Percentiles rank a stretch among this genome's conserved stretches.
Evolutionary conservation across 1,140 invertebrate species (phyloP).

Genomic region (Cydia splendana): DNA sequence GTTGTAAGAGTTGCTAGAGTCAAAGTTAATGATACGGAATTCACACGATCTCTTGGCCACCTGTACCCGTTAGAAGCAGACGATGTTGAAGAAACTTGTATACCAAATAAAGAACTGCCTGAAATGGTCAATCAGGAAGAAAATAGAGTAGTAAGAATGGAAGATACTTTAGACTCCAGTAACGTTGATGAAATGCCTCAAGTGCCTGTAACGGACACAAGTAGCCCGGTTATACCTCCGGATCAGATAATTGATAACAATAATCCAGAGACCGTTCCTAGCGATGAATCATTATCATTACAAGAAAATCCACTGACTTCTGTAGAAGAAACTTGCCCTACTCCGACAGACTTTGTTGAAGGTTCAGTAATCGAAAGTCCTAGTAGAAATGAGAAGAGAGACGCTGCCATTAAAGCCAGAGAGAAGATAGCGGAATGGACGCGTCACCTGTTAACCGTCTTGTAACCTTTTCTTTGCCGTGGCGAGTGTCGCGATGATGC

Average conservation of each 20-base stretch:
- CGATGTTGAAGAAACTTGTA: neutral
- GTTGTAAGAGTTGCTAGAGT: slow-evolving; percentile 1
- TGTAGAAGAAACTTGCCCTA: neutral
- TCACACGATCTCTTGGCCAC: slow-evolving; percentile 21
- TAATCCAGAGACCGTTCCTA: neutral
- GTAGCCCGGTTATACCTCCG: neutral
- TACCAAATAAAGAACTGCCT: neutral
- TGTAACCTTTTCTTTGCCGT: neutral
- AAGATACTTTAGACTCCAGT: neutral
- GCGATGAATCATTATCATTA: too few species aligned
- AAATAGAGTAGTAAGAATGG: neutral
- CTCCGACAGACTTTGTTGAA: neutral
- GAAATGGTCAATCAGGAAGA: neutral
- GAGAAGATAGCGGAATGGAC: slow-evolving; percentile 34
- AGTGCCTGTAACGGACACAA: neutral
- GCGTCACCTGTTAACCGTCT: neutral
- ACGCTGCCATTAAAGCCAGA: slow-evolving; percentile 26
- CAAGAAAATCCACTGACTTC: neutral
- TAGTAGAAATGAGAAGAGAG: neutral
- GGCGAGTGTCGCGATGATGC: neutral
- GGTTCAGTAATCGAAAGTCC: neutral
- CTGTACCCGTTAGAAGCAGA: slow-evolving; percentile 28
- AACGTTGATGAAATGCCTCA: neutral
- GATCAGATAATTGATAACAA: neutral
- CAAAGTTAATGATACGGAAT: slow-evolving; percentile 4